Conservation (phyloP, 2,113 vertebrate species). For the Bambusicola thoracicus region DNA sequence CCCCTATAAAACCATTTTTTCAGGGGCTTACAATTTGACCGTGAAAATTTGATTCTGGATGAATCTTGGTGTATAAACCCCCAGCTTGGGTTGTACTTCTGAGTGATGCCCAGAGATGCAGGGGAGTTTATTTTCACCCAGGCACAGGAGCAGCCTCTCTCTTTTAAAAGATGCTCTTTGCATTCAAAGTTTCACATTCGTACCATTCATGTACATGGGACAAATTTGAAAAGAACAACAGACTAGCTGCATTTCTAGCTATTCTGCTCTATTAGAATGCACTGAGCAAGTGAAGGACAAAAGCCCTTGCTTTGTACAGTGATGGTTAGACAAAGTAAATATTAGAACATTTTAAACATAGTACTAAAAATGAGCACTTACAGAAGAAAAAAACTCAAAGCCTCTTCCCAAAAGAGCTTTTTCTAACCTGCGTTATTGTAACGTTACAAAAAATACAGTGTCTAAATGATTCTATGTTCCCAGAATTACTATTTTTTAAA, state of each 20-base stretch:
- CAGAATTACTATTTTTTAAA: background rate
- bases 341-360: background rate
- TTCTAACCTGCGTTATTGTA: background rate
- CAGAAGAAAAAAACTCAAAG: background rate
- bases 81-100: conserved; percentile 17
- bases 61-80: conserved; percentile 33
- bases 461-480: background rate
- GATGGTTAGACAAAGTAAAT: background rate
- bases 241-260: background rate
- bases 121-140: background rate
- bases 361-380: background rate
- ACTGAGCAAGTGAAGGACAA: background rate
- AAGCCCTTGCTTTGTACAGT: background rate
- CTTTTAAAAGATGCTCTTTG: background rate
- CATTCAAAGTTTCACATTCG: background rate
- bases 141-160: background rate
- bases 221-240: background rate
- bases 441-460: background rate
- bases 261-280: background rate
- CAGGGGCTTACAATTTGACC: conserved; percentile 58
- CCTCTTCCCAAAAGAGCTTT: background rate
- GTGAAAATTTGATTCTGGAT: conserved; percentile 60
- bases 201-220: background rate
- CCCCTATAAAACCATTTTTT: conserved; percentile 67
- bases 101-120: background rate